Base-by-base conservation (phyloP, 2,888 invertebrate species). In the Watsonalla binaria region DNA sequence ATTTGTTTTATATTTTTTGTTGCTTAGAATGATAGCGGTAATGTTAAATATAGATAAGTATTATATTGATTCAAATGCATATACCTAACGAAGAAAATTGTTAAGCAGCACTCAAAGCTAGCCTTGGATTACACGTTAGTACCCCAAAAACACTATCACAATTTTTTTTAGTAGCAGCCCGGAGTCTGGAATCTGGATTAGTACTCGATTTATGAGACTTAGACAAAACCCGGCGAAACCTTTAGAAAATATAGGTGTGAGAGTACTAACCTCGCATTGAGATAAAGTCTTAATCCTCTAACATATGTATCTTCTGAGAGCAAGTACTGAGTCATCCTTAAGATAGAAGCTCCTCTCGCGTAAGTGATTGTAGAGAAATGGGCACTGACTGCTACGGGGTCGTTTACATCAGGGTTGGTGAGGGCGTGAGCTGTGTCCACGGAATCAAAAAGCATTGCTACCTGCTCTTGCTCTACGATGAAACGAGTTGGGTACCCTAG, bases 331-430 rank as follows among this genome's bases (percentile, higher is more conserved):
- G 95, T 86, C 95, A 95, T 95, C 61, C 94, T 92, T 15, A 95
- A 83, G 5, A 94, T 79, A 0, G 90, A 60, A 1, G 89, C 92
- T 0, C 93, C 94, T 79, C 94, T 95, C 33, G 92, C 92, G 60
- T 95, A 96, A 0, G 94, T 93, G 58, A 95, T 94, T 11, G 84
- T 84, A 48, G 94, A 93, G 70, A 96, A 96, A 74, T 93, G 93
- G 0, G 78, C 84, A 11, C 83, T 80, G 6, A 95, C 92, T 59
- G 93, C 90, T 0, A 75, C 58, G 0, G 94, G 93, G 6, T 92
- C 91, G n/a, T 82, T 84, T 0, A 94, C 93, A 2, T 66, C 65
- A 0, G 77, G 72, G 54, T 92, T 78, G 0, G 92, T 93, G 60
- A 96, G 83, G 0, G 96, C 87, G 60, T 93, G 92, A 0, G 93